Evolutionary conservation across 2,797 vertebrate genomes (phyloP).

Genomic region (Sebastes elongatus): DNA sequence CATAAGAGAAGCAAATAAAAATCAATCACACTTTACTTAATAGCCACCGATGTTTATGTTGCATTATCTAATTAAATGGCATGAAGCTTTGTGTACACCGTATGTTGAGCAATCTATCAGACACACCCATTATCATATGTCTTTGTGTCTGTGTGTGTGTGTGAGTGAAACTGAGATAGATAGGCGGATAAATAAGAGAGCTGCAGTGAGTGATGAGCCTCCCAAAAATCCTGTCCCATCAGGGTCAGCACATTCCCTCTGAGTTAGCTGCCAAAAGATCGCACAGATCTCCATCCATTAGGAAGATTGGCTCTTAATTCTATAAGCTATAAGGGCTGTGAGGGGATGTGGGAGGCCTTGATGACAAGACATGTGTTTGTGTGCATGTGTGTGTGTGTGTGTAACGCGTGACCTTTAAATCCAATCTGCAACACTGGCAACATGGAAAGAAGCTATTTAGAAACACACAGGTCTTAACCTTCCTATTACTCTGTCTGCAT

Average conservation of each 20-base stretch:
- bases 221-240: slow-evolving; percentile 35
- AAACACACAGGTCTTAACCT: slow-evolving; percentile 25
- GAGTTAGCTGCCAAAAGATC: slow-evolving; percentile 55
- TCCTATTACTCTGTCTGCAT: slow-evolving; percentile 11
- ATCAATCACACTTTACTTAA: slow-evolving; percentile 14
- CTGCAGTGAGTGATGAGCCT: slow-evolving; percentile 28
- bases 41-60: not conserved
- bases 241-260: slow-evolving; percentile 65
- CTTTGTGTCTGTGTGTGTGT: slow-evolving; percentile 5
- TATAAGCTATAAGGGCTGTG: slow-evolving; percentile 32
- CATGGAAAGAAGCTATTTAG: slow-evolving; percentile 46
- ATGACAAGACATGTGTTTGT: slow-evolving; percentile 37
- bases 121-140: slow-evolving; percentile 38
- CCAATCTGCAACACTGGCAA: slow-evolving; percentile 70
- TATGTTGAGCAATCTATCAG: slow-evolving; percentile 18
- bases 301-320: slow-evolving; percentile 73
- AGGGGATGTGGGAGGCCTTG: slow-evolving; percentile 32
- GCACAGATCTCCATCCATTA: slow-evolving; percentile 69
- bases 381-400: not conserved
- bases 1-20: not conserved
- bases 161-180: not conserved
- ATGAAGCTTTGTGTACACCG: not conserved
- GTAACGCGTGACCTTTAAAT: slow-evolving; percentile 73
- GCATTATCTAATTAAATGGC: slow-evolving; percentile 31
- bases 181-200: slow-evolving; percentile 12